These are phyloP conservation scores for Zingel zingel DNA, from an alignment of 2,113 vertebrate genomes.

Conservation along the genomic window DNA sequence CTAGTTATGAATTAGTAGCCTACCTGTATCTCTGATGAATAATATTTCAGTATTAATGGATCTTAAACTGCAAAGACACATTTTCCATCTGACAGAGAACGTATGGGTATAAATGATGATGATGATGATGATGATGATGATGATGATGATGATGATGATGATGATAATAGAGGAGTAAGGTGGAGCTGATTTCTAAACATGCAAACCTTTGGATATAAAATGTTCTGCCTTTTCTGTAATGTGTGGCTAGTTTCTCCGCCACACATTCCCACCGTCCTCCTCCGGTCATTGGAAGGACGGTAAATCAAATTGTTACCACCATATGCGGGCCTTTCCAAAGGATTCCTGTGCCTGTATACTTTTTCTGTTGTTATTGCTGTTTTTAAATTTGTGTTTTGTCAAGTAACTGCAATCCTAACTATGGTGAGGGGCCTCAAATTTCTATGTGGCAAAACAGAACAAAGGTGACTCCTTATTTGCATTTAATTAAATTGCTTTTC, in stretches of 20 bases:
- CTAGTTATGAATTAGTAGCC: neutral
- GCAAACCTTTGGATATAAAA: neutral
- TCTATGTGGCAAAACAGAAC: neutral
- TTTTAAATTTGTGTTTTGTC: neutral
- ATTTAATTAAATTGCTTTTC: no score
- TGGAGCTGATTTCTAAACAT: neutral
- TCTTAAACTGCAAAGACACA: no score
- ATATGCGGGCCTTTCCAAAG: neutral
- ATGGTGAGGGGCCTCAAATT: neutral
- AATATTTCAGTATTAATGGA: no score
- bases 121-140: neutral
- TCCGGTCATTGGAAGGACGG: neutral
- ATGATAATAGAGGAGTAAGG: no score
- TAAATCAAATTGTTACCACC: neutral
- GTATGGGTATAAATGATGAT: no score
- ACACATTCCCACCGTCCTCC: neutral
- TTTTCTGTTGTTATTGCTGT: neutral
- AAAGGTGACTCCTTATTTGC: neutral
- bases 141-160: no score
- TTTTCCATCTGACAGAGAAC: no score
- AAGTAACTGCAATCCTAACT: neutral
- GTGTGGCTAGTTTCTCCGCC: neutral
- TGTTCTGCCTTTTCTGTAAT: neutral
- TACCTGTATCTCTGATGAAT: neutral
- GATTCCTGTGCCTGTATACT: neutral